A percentile compares a stretch with the other conserved stretches of the same genome.
Conservation (phyloP, 1,140 invertebrate genomes). For the Drosophila busckii region DNA sequence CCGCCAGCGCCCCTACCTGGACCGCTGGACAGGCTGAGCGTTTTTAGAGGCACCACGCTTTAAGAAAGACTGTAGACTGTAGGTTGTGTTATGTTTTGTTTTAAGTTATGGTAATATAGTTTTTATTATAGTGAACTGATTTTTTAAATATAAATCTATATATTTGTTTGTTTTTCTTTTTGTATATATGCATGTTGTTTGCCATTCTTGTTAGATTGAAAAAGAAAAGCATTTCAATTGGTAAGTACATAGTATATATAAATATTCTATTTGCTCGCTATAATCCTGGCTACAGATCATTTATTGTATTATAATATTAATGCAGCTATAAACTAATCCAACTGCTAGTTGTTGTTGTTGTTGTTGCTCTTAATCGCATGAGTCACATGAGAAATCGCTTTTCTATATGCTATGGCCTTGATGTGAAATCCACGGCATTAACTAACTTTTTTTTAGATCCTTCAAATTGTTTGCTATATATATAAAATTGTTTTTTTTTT, state of each 20-base stretch:
- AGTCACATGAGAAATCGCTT: conserved; percentile 67
- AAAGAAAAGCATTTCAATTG: conserved; percentile 59
- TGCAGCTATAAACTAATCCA: conserved; percentile 62
- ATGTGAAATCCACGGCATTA: conserved; percentile 44
- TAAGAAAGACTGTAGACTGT: conserved; percentile 53
- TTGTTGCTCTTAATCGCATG: conserved; percentile 29
- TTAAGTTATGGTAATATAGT: conserved; percentile 74
- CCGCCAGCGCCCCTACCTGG: conserved; percentile 1
- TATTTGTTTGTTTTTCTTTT: conserved; percentile 49
- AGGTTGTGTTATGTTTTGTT: conserved; percentile 26
- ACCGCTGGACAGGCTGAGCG: conserved; percentile 21
- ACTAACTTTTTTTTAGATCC: conserved; percentile 44
- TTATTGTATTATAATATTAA: conserved; percentile 51
- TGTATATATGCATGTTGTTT: conserved; percentile 51
- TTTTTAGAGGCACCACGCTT: conserved; percentile 49
- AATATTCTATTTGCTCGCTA: conserved; percentile 20
- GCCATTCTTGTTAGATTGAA: conserved; percentile 36
- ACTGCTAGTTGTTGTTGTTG: conserved; percentile 49
- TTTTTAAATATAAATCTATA: conserved; percentile 64
- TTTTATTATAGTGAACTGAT: conserved; percentile 77
- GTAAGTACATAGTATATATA: conserved; percentile 10
- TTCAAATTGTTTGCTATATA: conserved; percentile 31
- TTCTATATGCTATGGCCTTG: conserved; percentile 21
- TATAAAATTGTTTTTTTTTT: conserved; percentile 57
- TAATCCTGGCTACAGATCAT: conserved; percentile 44